These are phyloP conservation scores for Hemichromis elongatus DNA, from an alignment of 2,113 vertebrate genomes.

Conservation along the genomic window DNA sequence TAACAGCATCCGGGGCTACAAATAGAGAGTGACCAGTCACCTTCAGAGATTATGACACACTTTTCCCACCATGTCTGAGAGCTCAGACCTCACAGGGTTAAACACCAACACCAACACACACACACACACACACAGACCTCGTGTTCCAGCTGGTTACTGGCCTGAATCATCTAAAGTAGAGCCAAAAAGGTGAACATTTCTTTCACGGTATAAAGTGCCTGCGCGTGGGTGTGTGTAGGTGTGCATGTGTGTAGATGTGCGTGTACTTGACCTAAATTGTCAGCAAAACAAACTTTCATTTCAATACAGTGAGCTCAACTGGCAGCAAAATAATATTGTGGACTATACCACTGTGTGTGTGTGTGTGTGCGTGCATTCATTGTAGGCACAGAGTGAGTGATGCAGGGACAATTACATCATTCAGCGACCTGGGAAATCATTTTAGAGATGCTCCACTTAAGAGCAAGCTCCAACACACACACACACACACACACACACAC, in stretches of 20 bases:
- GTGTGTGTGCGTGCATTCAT: neutral
- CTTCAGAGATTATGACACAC: neutral
- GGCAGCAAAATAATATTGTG: neutral
- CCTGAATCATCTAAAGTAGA: conserved; percentile 38
- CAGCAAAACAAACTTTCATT: conserved; percentile 22
- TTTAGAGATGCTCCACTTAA: conserved; percentile 64
- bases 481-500: conserved; percentile 3
- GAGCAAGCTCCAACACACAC: conserved; percentile 8
- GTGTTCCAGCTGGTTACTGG: conserved; percentile 34
- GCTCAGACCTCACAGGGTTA: neutral
- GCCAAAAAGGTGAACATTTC: neutral
- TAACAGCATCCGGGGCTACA: neutral
- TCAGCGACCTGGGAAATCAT: conserved; percentile 60
- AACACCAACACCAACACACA: no score
- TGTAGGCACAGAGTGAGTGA: conserved; percentile 23
- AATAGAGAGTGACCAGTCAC: neutral
- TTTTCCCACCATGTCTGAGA: neutral
- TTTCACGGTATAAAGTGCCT: neutral
- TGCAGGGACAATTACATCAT: conserved; percentile 53
- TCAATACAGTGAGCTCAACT: conserved; percentile 43
- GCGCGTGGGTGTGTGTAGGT: neutral
- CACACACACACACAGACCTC: neutral
- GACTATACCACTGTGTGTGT: neutral
- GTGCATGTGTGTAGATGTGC: neutral
- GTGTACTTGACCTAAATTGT: conserved; percentile 34